These are phyloP conservation scores for Phycodurus eques DNA, from an alignment of 2,113 vertebrate genomes.

Conservation along the genomic window DNA sequence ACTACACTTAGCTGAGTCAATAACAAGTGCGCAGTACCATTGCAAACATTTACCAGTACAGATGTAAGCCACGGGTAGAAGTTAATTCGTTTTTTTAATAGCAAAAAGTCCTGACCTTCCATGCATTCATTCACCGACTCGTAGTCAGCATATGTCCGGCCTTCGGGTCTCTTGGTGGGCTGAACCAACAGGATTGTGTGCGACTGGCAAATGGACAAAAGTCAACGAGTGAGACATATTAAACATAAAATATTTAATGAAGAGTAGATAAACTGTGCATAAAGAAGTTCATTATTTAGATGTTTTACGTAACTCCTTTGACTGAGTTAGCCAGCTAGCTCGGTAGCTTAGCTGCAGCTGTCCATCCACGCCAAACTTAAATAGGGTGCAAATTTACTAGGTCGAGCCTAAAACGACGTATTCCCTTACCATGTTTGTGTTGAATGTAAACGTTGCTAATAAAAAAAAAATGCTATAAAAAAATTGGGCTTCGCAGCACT, in stretches of 20 bases:
- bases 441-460: background rate
- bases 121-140: slow-evolving; percentile 98
- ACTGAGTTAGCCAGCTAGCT: slow-evolving; percentile 19
- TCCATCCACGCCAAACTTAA: slow-evolving; percentile 3
- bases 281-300: background rate
- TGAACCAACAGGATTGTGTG: slow-evolving; percentile 98
- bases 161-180: slow-evolving; percentile 96
- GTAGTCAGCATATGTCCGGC: slow-evolving; percentile 95
- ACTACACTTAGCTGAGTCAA: background rate
- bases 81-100: background rate
- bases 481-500: background rate
- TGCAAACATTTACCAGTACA: background rate
- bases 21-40: background rate
- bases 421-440: slow-evolving; percentile 55
- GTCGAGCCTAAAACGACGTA: background rate
- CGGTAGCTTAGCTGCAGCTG: slow-evolving; percentile 46
- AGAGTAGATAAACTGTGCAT: background rate
- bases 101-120: slow-evolving; percentile 80
- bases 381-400: background rate
- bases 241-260: background rate
- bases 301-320: background rate
- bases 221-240: background rate
- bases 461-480: background rate
- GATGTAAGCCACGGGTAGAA: background rate
- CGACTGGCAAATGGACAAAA: slow-evolving; percentile 73